A percentile compares a stretch with the other conserved stretches of the same genome.
These are phyloP conservation scores for Armadillidium nasatum DNA, from an alignment of 1,140 invertebrate species.

Conservation along the genomic window DNA sequence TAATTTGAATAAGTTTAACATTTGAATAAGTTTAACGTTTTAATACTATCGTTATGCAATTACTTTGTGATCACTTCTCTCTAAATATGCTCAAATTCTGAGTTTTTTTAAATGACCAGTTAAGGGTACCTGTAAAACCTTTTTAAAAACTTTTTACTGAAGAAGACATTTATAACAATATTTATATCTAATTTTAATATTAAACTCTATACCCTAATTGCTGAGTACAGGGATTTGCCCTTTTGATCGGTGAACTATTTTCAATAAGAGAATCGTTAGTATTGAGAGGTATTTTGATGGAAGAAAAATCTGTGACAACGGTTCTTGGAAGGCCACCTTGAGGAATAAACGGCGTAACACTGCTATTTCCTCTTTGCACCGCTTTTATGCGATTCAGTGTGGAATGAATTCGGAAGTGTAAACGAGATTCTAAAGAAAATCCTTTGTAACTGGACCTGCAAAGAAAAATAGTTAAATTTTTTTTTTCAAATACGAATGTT, in stretches of 20 bases:
- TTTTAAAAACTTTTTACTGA: no score
- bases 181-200: background rate
- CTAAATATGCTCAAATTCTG: no score
- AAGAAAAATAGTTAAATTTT: constrained; percentile 46
- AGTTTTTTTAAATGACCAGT: no score
- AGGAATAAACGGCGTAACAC: background rate
- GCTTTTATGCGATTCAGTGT: constrained; percentile 57
- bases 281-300: background rate
- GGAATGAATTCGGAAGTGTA: constrained; percentile 88
- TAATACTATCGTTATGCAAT: no score
- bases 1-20: no score
- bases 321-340: background rate
- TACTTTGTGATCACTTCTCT: no score
- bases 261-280: background rate
- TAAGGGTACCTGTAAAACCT: no score
- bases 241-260: background rate
- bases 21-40: no score
- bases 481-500: background rate
- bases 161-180: no score
- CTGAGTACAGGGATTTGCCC: background rate
- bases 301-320: background rate
- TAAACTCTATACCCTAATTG: constrained; percentile 2
- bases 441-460: constrained; percentile 80
- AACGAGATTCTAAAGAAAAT: constrained; percentile 80
- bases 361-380: constrained; percentile 33